Percentiles rank a stretch among this genome's conserved stretches.
These are phyloP conservation scores for Gadus macrocephalus DNA, from an alignment of 2,113 vertebrate species.

Conservation along the genomic window DNA sequence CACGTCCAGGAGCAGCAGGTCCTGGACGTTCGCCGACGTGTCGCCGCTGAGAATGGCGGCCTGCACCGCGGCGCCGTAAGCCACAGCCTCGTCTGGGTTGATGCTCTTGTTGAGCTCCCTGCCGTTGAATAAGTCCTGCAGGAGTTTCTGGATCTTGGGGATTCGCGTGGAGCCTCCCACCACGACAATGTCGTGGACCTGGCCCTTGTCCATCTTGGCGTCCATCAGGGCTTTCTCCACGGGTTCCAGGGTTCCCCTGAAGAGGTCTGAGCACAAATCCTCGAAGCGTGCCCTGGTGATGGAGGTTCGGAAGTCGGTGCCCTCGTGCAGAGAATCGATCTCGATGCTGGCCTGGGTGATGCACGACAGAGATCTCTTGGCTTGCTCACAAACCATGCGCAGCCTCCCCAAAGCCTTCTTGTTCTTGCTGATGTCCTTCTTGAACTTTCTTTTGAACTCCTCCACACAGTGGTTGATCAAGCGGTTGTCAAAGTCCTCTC, in stretches of 20 bases:
- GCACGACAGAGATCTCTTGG: conserved; percentile 81
- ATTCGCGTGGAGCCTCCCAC: conserved; percentile 84
- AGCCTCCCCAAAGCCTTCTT: conserved; percentile 81
- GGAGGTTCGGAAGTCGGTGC: conserved; percentile 85
- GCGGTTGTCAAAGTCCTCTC: conserved; percentile 82
- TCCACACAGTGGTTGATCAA: conserved; percentile 85
- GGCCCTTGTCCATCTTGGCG: conserved; percentile 81
- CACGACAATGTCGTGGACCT: conserved; percentile 81
- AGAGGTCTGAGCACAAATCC: conserved; percentile 77
- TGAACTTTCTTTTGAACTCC: conserved; percentile 84
- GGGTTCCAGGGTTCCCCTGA: conserved; percentile 82
- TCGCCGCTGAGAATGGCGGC: too few relatives aligned
- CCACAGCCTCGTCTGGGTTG: conserved; percentile 75
- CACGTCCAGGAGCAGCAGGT: conserved; percentile 68
- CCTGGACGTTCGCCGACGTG: too few relatives aligned
- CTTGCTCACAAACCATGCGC: conserved; percentile 80
- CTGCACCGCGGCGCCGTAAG: conserved; percentile 79
- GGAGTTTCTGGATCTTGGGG: conserved; percentile 85
- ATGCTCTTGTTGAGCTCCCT: too few relatives aligned
- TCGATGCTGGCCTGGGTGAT: conserved; percentile 85
- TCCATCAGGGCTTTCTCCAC: conserved; percentile 82
- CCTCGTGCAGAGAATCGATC: conserved; percentile 84
- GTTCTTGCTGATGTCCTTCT: conserved; percentile 86
- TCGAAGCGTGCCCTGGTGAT: conserved; percentile 77
- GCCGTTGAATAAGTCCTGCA: conserved; percentile 20